Percentiles rank a stretch among this genome's conserved stretches.
Conservation (phyloP, 2,113 vertebrate genomes). For the Dicentrarchus labrax region DNA sequence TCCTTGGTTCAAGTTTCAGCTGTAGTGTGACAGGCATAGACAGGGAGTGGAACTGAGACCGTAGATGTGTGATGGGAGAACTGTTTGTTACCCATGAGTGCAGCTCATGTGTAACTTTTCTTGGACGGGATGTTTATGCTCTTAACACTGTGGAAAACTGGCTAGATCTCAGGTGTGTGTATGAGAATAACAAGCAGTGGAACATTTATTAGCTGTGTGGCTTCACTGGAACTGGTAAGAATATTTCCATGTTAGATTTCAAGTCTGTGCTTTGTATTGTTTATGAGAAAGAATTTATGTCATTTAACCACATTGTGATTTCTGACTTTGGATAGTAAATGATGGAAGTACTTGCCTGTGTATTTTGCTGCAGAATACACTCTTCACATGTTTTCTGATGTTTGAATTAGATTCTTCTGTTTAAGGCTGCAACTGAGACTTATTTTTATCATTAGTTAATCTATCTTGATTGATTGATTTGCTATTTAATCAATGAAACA, state of each 20-base stretch:
- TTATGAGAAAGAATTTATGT: neutral
- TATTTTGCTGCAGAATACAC: neutral
- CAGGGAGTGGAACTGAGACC: conserved; percentile 44
- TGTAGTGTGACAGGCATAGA: conserved; percentile 53
- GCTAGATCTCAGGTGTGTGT: neutral
- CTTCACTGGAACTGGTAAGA: conserved; percentile 16
- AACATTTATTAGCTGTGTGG: conserved; percentile 3
- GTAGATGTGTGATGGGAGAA: conserved; percentile 45
- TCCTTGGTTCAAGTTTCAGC: conserved; percentile 45
- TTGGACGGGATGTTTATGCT: conserved; percentile 16
- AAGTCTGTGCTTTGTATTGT: neutral
- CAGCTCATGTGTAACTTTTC: neutral
- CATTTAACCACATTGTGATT: neutral
- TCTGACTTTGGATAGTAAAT: neutral
- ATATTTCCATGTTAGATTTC: neutral
- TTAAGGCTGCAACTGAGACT: neutral
- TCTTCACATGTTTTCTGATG: neutral
- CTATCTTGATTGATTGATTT: neutral
- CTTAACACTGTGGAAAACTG: conserved; percentile 1
- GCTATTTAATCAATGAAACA: neutral
- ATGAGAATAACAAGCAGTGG: neutral
- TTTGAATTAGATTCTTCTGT: neutral
- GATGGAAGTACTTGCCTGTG: neutral
- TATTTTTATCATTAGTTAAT: neutral
- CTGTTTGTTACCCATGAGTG: conserved; percentile 22